Conservation (phyloP, 1,140 invertebrate genomes). For the Holcopasites calliopsidis region DNA sequence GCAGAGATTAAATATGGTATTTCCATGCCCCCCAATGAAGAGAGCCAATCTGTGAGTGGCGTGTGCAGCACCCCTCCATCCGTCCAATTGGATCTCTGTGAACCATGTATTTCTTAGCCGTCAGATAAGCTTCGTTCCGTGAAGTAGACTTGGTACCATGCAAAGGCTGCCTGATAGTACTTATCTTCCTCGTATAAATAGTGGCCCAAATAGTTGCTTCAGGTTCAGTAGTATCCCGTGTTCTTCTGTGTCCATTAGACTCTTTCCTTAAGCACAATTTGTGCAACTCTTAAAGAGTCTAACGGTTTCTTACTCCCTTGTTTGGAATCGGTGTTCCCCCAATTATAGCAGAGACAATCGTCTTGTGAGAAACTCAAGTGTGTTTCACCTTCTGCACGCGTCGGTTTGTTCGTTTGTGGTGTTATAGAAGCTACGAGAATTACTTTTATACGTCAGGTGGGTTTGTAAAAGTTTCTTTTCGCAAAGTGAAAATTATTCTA, state of each 20-base stretch:
- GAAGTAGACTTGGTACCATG: constrained; percentile 61
- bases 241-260: constrained; percentile 1
- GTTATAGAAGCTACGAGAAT: constrained; percentile 74
- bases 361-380: not conserved
- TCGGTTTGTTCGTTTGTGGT: constrained; percentile 54
- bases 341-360: constrained; percentile 16
- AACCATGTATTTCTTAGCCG: constrained; percentile 64
- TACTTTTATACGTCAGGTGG: constrained; percentile 69
- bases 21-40: constrained; percentile 52
- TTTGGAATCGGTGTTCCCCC: not conserved
- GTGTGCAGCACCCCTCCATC: constrained; percentile 56
- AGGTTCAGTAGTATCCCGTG: constrained; percentile 65
- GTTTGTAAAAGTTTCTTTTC: not conserved
- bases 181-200: constrained; percentile 76
- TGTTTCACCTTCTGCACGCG: not conserved
- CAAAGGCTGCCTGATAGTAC: constrained; percentile 71
- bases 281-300: not conserved
- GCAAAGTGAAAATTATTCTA: not conserved
- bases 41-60: constrained; percentile 49
- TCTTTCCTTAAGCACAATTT: not conserved
- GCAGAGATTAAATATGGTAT: constrained; percentile 46
- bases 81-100: constrained; percentile 57
- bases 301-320: not conserved
- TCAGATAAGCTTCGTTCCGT: constrained; percentile 67
- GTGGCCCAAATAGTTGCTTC: constrained; percentile 67